Evolutionary conservation across 2,797 vertebrate species (phyloP), one percentile per base, ranked within the genome.

Genomic region (Malurus splendens): DNA sequence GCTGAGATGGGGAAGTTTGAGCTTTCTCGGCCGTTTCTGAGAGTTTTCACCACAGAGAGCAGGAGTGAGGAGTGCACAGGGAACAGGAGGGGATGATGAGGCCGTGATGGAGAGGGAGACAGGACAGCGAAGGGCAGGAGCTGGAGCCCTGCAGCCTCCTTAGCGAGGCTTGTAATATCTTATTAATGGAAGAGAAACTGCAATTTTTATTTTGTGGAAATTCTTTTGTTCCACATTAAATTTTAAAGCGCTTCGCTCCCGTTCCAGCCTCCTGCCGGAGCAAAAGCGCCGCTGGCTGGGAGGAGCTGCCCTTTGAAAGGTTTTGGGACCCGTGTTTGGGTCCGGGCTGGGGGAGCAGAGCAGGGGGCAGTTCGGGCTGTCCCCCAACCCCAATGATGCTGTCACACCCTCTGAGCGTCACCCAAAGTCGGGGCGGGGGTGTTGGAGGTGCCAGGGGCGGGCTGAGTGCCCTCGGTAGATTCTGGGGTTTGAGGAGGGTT

Each of bases 141-240:
- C 82, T 91, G 87, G 83, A 90, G 89, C 82, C 84, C 84, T 77
- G 82, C 65, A 55, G 74, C 72, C 59, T 50, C 83, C 86, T 70
- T 36, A 71, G 62, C 0, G 0, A 27, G 52, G 45, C 81, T 76
- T 38, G 51, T 88, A 68, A 92, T 92, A 64, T 14, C 90, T 90
- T 92, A 85, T 90, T 95, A 92, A 95, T 87, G 90, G 87, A 54
- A 87, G 87, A 95, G 87, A 87, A 91, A 83, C 56, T 22, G 75
- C 51, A 64, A 52, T 84, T 94, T 87, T 92, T 91, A 90, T 95
- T 95, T 92, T 84, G 80, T 93, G 68, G 77, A 89, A 81, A 87
- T 86, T 92, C 71, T 93, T 90, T 89, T 86, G 86, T 87, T 93
- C 76, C 80, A 44, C 90, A 84, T 95, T n/a, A 93, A 90, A 92